phyloP scores from a whole-genome alignment of 2,888 invertebrate species.

The Phania funesta region DNA sequence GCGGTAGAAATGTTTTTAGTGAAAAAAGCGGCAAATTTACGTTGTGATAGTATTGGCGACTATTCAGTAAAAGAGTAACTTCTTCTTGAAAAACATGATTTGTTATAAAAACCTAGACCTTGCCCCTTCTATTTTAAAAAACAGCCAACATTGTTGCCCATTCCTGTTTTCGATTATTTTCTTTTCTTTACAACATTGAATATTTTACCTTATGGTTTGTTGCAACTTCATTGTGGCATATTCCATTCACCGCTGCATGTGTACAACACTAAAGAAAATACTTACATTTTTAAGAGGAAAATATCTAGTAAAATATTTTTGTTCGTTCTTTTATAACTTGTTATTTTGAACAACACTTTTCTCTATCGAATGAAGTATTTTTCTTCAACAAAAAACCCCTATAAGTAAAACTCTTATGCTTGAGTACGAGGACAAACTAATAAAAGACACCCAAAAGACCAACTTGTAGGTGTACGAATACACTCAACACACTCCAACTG shows the following conservation, averaged over 20 bases:
- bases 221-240: constrained; percentile 61
- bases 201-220: constrained; percentile 49
- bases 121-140: no score
- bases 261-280: constrained; percentile 13
- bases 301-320: constrained; percentile 22
- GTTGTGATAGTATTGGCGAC: no score
- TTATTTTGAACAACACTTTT: constrained; percentile 55
- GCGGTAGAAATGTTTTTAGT: no score
- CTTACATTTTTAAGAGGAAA: constrained; percentile 43
- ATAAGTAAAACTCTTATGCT: constrained; percentile 18
- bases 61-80: neutral
- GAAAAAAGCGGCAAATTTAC: no score
- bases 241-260: constrained; percentile 9
- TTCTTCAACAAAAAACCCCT: neutral
- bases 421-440: constrained; percentile 38
- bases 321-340: constrained; percentile 10
- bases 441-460: constrained; percentile 67
- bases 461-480: constrained; percentile 58
- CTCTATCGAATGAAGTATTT: constrained; percentile 13
- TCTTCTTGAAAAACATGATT: neutral
- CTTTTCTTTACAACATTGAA: neutral
- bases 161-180: neutral
- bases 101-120: neutral
- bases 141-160: neutral
- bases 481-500: constrained; percentile 17